Evolutionary conservation across 2,888 invertebrate species (phyloP).

Genomic region (Drosophila melanosoma): DNA sequence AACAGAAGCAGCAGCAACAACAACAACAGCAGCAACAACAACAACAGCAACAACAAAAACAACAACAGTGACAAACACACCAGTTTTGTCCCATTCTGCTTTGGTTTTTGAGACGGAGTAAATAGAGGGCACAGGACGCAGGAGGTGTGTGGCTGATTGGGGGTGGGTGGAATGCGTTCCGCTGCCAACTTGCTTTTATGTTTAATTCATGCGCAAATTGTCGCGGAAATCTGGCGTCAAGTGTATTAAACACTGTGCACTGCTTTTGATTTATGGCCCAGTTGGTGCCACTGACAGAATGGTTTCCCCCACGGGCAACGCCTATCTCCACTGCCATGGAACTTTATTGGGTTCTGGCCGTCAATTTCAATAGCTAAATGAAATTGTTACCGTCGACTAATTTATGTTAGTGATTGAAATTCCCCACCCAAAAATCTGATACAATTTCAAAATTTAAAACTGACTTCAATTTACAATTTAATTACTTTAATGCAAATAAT

Average conservation of each 20-base stretch:
- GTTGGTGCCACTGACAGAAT: conserved; percentile 61
- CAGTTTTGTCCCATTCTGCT: conserved; percentile 15
- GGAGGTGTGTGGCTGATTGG: neutral
- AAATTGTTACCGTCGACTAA: conserved; percentile 69
- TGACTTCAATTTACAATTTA: neutral
- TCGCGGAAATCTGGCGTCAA: conserved; percentile 80
- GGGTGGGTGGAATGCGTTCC: conserved; percentile 39
- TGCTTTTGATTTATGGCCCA: conserved; percentile 77
- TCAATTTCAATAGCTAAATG: conserved; percentile 71
- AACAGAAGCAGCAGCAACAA: conserved; percentile 3
- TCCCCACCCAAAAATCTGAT: conserved; percentile 58
- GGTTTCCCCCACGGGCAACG: conserved; percentile 1
- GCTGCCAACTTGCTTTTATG: conserved; percentile 72
- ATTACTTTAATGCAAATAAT: neutral
- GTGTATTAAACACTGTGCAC: conserved; percentile 73
- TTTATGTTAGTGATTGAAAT: conserved; percentile 63
- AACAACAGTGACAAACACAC: conserved; percentile 12
- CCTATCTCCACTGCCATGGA: neutral
- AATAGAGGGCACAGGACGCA: neutral
- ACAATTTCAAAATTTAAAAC: conserved; percentile 36
- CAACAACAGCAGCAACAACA: no score
- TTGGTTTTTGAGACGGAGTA: conserved; percentile 16
- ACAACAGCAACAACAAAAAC: neutral
- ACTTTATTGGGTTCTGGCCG: conserved; percentile 43
- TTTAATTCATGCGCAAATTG: conserved; percentile 79